Evolutionary conservation across 2,888 invertebrate species (phyloP).

Genomic region (Isoperla grammatica): DNA sequence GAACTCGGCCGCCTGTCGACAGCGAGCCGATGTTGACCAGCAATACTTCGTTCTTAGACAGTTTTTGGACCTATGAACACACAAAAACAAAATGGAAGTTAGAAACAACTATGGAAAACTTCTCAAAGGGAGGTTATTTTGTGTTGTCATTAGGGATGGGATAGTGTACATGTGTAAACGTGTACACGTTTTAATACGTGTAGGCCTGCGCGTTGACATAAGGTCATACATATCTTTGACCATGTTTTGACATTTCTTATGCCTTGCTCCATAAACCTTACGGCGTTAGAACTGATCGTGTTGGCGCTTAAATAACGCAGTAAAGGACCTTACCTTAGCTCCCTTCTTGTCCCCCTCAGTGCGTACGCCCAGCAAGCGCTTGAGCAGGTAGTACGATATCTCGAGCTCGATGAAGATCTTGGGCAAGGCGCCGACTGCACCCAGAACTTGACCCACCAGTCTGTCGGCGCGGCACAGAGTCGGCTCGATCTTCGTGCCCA

Average conservation of each 20-base stretch:
- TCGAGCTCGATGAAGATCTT: constrained; percentile 97
- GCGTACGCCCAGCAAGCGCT: constrained; percentile 92
- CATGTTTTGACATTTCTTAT: no score
- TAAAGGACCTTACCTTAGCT: constrained; percentile 74
- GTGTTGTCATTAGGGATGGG: no score
- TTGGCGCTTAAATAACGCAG: neutral
- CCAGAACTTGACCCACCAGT: constrained; percentile 93
- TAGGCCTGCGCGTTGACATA: no score
- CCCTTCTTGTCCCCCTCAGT: constrained; percentile 99
- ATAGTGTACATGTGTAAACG: no score
- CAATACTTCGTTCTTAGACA: constrained; percentile 84
- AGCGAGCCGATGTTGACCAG: constrained; percentile 98
- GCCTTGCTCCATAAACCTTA: neutral
- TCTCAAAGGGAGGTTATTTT: no score
- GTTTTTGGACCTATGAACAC: constrained; percentile 67
- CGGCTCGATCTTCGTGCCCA: constrained; percentile 98
- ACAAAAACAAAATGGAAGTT: constrained; percentile 14
- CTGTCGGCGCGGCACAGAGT: constrained; percentile 98
- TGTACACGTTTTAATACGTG: no score
- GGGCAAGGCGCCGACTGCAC: constrained; percentile 93
- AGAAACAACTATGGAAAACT: no score
- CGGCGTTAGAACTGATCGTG: neutral
- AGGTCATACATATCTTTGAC: no score
- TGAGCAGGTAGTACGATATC: constrained; percentile 94
- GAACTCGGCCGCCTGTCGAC: constrained; percentile 93